Conservation (phyloP, 2,888 invertebrate species). For the Tipula helvola region DNA sequence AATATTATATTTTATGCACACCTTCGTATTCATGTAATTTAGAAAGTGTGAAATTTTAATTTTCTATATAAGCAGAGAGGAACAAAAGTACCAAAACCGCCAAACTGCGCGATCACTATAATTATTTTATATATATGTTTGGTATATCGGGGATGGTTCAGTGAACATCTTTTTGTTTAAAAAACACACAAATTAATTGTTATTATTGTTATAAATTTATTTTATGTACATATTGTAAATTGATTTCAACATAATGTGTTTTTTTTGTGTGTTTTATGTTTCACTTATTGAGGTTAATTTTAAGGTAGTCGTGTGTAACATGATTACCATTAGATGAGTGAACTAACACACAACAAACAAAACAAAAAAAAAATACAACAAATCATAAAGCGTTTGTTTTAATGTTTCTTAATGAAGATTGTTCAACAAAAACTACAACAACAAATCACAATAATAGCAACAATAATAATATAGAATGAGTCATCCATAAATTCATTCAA, state of each 20-base stretch:
- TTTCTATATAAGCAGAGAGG: not conserved
- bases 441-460: not conserved
- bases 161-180: not conserved
- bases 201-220: not conserved
- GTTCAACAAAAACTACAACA: not conserved
- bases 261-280: not conserved
- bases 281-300: not conserved
- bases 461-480: not conserved
- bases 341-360: not conserved
- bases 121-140: not conserved
- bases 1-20: not conserved
- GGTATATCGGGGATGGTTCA: not conserved
- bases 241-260: not conserved
- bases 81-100: not conserved
- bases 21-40: not conserved
- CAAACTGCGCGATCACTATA: not conserved
- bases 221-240: not conserved
- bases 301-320: not conserved
- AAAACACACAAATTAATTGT: not conserved
- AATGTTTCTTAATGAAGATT: not conserved
- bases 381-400: not conserved
- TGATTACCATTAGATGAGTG: not conserved
- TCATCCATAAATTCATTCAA: not conserved
- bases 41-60: slow-evolving; percentile 4
- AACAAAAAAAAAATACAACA: not conserved